A percentile compares a stretch with the other conserved stretches of the same genome.
phyloP scores from a whole-genome alignment of 1,140 invertebrate species.

The Procambarus virginalis region DNA sequence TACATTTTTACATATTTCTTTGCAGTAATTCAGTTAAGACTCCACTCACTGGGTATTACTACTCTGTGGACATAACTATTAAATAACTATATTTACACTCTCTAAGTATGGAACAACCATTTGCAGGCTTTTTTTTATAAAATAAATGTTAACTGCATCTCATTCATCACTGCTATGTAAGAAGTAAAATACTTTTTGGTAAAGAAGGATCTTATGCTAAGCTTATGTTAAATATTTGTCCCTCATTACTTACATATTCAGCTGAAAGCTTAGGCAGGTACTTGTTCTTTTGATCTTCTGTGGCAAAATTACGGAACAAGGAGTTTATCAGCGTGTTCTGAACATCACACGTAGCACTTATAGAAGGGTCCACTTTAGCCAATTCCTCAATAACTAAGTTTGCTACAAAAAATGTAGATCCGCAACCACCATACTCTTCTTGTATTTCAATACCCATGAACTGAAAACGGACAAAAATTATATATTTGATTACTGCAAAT shows the following conservation, averaged over 20 bases:
- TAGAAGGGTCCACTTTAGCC: slow-evolving; percentile 91
- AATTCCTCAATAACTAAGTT: slow-evolving; percentile 94
- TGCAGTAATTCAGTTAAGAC: too few species aligned
- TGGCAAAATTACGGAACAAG: slow-evolving; percentile 77
- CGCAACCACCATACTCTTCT: slow-evolving; percentile 89
- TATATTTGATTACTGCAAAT: not conserved
- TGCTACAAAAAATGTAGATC: slow-evolving; percentile 89
- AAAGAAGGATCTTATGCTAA: too few species aligned
- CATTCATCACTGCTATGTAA: too few species aligned
- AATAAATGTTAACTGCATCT: too few species aligned
- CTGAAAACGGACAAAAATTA: slow-evolving; percentile 75
- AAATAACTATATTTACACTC: too few species aligned
- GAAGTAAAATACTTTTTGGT: too few species aligned
- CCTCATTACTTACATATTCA: slow-evolving; percentile 70
- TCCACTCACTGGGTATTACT: too few species aligned
- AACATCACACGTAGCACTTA: slow-evolving; percentile 91
- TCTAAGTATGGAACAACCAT: too few species aligned
- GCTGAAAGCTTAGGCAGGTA: slow-evolving; percentile 77
- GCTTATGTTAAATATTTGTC: not conserved
- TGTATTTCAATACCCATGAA: slow-evolving; percentile 95
- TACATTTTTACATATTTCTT: too few species aligned
- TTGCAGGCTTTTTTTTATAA: too few species aligned
- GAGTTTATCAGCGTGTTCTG: slow-evolving; percentile 95
- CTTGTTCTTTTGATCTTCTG: slow-evolving; percentile 79
- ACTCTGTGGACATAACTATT: too few species aligned